phyloP scores from a whole-genome alignment of 2,113 vertebrate species.

The Saguinus midas region DNA sequence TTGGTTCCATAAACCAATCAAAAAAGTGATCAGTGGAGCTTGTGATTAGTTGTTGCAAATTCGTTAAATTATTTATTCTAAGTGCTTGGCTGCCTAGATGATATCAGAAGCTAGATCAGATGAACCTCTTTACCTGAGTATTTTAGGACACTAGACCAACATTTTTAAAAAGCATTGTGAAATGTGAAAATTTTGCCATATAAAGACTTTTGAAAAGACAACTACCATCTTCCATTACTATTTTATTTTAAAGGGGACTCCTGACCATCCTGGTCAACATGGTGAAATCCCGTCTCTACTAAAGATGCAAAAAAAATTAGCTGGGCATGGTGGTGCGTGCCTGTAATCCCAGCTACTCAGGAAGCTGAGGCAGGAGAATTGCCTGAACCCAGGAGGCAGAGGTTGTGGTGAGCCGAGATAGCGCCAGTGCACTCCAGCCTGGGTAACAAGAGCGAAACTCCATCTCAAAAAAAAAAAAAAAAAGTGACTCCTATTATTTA shows the following conservation, averaged over 20 bases:
- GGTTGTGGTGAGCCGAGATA: too few relatives aligned
- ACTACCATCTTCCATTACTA: background rate
- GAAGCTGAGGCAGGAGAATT: too few relatives aligned
- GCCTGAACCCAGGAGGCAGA: too few relatives aligned
- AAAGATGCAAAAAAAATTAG: too few relatives aligned
- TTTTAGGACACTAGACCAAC: background rate
- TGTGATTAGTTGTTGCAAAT: conserved; percentile 1
- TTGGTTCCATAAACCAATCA: conserved; percentile 38
- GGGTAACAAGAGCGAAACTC: too few relatives aligned
- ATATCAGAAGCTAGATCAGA: background rate
- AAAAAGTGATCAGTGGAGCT: background rate
- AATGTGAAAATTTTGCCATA: background rate
- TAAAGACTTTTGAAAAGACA: conserved; percentile 42
- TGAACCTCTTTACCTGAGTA: background rate
- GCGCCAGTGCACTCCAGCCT: too few relatives aligned
- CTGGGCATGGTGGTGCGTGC: too few relatives aligned
- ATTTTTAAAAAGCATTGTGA: conserved; percentile 8
- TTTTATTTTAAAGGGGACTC: background rate
- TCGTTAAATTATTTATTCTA: conserved; percentile 29
- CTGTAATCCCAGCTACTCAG: too few relatives aligned
- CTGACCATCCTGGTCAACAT: too few relatives aligned
- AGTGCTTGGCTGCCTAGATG: background rate
- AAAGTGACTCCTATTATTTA: background rate
- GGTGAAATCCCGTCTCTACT: too few relatives aligned
- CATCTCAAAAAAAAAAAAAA: background rate